These are phyloP conservation scores for Microtus richardsoni DNA, from an alignment of 2,113 vertebrate genomes.

Conservation along the genomic window DNA sequence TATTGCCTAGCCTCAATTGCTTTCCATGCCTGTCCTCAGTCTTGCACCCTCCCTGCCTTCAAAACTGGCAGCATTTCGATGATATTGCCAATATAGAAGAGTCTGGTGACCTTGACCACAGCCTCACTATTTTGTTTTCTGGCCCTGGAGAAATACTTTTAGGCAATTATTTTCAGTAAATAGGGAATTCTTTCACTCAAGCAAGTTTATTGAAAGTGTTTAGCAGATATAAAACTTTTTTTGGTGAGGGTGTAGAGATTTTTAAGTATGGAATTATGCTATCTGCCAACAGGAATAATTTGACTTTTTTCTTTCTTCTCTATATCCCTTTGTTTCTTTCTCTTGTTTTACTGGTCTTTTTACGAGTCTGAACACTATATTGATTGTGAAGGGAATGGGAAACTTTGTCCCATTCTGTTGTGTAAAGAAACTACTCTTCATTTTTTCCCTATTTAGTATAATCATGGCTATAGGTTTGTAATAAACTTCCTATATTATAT, in stretches of 20 bases:
- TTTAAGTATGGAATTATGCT: background rate
- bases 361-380: background rate
- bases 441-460: background rate
- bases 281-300: background rate
- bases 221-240: background rate
- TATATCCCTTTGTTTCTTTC: background rate
- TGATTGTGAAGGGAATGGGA: background rate
- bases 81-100: background rate
- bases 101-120: background rate
- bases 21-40: background rate
- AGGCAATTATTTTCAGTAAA: background rate
- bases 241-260: background rate
- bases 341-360: background rate
- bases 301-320: background rate
- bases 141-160: background rate
- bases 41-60: background rate
- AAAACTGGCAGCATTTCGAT: background rate
- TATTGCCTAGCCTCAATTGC: background rate
- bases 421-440: background rate
- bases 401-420: background rate
- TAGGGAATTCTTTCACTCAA: background rate
- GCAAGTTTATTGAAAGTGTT: background rate
- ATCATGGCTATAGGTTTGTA: background rate
- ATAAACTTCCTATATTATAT: background rate
- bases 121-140: background rate